Base-by-base conservation (phyloP, 2,113 vertebrate genomes). In the Oryctolagus cuniculus region DNA sequence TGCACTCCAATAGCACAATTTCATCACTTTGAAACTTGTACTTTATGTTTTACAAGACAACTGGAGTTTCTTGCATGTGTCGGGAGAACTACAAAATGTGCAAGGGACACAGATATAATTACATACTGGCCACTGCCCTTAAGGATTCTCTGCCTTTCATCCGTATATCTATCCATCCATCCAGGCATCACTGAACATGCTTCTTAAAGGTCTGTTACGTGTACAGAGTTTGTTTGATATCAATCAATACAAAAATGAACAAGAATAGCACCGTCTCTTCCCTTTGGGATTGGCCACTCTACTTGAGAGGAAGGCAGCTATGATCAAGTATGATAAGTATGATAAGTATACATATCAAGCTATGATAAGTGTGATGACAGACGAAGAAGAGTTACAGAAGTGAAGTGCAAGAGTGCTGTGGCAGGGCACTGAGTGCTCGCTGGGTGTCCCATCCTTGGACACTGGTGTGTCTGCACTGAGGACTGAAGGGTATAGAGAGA, bases 51-150 rank as follows among this genome's bases (percentile, higher is more conserved):
- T 49, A 69, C 55, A 87, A 74, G n/a, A 34, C 55, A 55, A 89
- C 58, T 66, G 10, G 38, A 61, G 11, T 66, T 31, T 75, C 69
- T 25, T 77, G 13, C 24, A 10, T 44, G 53, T 24, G 9, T 16
- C 19, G 55, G 0, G 64, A 44, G 6, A 1, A 7, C 19, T 63
- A 12, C 29, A n/a, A 58, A 85, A 69, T 83, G 24, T 73, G 12
- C 29, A 63, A 85, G 51, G 5, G 83, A 66, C 77, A 38, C 27
- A 72, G 85, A 70, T 21, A 84, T 67, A 89, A 92, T 72, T 77
- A 34, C 10, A 24, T n/a, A 25, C 34, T 21, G 4, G 15, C 27
- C 29, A 13, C 8, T 10, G 21, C 2, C 11, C 36, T 94, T 85
- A 51, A 72, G 25, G 66, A 51, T 5, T 31, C 29, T n/a, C 63